Base-by-base conservation (phyloP, 2,797 vertebrate genomes). In the Harpagifer antarcticus region DNA sequence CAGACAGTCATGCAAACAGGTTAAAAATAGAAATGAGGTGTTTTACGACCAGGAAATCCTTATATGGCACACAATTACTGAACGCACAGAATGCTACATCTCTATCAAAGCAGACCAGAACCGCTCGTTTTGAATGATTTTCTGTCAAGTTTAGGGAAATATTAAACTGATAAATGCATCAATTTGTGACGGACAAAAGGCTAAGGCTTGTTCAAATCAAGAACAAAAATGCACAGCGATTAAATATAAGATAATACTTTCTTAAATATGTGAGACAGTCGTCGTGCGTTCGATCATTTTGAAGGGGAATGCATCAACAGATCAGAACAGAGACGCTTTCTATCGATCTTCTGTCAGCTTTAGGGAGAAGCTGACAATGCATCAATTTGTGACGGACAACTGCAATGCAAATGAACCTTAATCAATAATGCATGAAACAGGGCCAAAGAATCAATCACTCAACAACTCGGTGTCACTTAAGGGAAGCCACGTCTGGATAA, bases 381-480 rank as follows among this genome's bases (percentile, higher is more conserved):
- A 82, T 87, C 76, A 63, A 78, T 79, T 75, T 67, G n/a, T 47
- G 69, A 48, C 47, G 55, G 17, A 27, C 68, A 49, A 73, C 58
- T 55, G 48, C 60, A 59, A 69, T 68, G 55, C 79, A 86, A 84
- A 81, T 77, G 40, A 82, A 63, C 70, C 53, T 33, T 17, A 17
- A 81, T 79, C 71, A 63, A 55, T 83, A 78, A 82, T 61, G 54
- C 49, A 85, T 67, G 67, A 78, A 83, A 60, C 43, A 57, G 54
- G 5, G 50, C 45, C 44, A 53, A 37, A 60, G 33, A 64, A 78
- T 74, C 62, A 53, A 72, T 80, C 55, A 48, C 55, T 58, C 63
- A 15, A 55, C 63, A 72, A 76, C 58, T 81, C 68, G 37, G 65
- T 27, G 55, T 67, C 49, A 11, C 20, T 47, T 14, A 57, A 71